Conservation (phyloP, 1,140 invertebrate species). For the Lepidotrigona ventralis region DNA sequence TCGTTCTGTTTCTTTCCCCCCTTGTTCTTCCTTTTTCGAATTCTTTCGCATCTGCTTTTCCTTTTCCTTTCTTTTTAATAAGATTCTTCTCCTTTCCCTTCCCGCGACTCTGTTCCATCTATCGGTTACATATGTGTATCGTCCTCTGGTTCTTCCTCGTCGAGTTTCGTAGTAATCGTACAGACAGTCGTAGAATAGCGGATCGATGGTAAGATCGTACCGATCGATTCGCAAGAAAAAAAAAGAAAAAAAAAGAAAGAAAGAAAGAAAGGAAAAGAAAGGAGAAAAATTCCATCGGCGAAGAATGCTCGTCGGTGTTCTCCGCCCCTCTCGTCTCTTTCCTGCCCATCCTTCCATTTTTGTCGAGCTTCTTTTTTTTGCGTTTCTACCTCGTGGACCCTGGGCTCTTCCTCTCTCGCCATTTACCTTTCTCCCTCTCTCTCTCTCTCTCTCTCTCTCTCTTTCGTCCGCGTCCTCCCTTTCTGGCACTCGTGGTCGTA, state of each 20-base stretch:
- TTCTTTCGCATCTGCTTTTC: conserved; percentile 11
- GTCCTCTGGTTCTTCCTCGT: too few relatives aligned
- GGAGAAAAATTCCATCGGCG: conserved; percentile 30
- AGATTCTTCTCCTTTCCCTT: neutral
- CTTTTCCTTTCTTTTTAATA: neutral
- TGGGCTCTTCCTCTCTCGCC: conserved; percentile 39
- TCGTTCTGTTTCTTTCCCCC: conserved; percentile 6
- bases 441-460: conserved; percentile 29
- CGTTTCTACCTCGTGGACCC: conserved; percentile 17
- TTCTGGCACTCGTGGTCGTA: conserved; percentile 36
- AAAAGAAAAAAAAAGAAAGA: neutral
- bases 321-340: neutral
- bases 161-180: neutral
- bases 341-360: conserved; percentile 40
- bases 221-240: neutral
- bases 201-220: neutral
- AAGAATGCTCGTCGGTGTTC: neutral
- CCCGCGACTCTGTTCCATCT: too few relatives aligned
- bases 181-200: neutral
- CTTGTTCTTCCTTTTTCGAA: conserved; percentile 19
- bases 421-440: conserved; percentile 48
- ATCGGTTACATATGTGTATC: too few relatives aligned
- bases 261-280: neutral
- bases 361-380: conserved; percentile 18
- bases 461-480: conserved; percentile 17